Conservation (phyloP, 2,113 vertebrate genomes). For the Pelecanus crispus region DNA sequence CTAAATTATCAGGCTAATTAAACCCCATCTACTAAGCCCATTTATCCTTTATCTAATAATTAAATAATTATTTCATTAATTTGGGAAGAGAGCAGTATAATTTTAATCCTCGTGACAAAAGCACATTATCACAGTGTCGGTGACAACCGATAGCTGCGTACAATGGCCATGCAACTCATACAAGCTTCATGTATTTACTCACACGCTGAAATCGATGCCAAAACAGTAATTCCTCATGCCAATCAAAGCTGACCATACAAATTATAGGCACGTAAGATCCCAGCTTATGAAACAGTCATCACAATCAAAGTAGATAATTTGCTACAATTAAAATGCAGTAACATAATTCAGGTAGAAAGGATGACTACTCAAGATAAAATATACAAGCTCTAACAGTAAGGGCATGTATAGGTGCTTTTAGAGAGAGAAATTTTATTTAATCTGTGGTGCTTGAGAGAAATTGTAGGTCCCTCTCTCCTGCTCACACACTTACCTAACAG, state of each 20-base stretch:
- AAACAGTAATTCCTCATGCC: background rate
- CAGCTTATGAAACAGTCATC: background rate
- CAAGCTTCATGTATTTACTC: background rate
- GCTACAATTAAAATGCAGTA: background rate
- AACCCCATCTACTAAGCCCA: background rate
- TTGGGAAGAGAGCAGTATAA: background rate
- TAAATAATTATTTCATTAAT: background rate
- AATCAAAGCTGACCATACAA: background rate
- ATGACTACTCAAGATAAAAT: background rate
- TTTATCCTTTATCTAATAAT: background rate
- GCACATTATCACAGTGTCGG: background rate
- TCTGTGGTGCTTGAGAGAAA: background rate
- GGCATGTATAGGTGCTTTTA: background rate
- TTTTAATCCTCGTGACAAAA: background rate
- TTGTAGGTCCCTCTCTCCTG: background rate
- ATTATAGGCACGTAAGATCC: background rate
- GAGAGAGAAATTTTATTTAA: background rate
- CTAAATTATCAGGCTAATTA: background rate
- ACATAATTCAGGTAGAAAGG: background rate
- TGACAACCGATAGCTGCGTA: background rate
- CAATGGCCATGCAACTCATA: accelerated
- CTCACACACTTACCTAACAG: background rate
- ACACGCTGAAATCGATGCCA: background rate
- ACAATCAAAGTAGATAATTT: background rate
- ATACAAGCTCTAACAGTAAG: background rate